Conservation (phyloP, 2,113 vertebrate genomes). For the Hirundichthys speculiger region DNA sequence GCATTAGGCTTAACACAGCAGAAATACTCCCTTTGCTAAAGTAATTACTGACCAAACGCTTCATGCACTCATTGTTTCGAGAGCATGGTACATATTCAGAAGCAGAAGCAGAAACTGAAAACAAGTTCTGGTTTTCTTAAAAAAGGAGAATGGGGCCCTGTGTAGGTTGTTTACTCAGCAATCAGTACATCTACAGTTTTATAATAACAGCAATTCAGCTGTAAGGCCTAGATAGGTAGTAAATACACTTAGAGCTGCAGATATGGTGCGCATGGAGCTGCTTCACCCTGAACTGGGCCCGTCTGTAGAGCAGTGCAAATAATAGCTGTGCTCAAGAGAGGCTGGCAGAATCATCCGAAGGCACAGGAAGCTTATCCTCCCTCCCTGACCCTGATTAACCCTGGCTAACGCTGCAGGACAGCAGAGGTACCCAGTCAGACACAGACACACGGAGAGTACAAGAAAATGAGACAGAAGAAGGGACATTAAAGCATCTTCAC, state of each 20-base stretch:
- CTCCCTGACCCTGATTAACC: conserved; percentile 71
- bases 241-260: too few relatives aligned
- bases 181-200: conserved; percentile 8
- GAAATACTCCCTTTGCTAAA: conserved; percentile 18
- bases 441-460: conserved; percentile 15
- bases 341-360: conserved; percentile 46
- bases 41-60: conserved; percentile 17
- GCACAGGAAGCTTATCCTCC: conserved; percentile 68
- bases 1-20: conserved; percentile 36
- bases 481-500: not conserved
- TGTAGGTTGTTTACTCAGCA: conserved; percentile 16
- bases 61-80: not conserved
- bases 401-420: conserved; percentile 45
- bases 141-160: not conserved
- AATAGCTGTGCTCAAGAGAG: conserved; percentile 57
- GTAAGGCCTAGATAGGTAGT: conserved; percentile 1
- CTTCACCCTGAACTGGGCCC: conserved; percentile 16
- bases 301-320: conserved; percentile 42
- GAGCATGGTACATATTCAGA: not conserved
- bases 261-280: too few relatives aligned
- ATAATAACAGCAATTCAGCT: conserved; percentile 11
- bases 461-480: conserved; percentile 5
- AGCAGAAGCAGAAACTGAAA: conserved; percentile 8
- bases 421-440: conserved; percentile 13
- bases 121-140: conserved; percentile 2